phyloP scores from a whole-genome alignment of 2,797 vertebrate genomes.

The Dermochelys coriacea region DNA sequence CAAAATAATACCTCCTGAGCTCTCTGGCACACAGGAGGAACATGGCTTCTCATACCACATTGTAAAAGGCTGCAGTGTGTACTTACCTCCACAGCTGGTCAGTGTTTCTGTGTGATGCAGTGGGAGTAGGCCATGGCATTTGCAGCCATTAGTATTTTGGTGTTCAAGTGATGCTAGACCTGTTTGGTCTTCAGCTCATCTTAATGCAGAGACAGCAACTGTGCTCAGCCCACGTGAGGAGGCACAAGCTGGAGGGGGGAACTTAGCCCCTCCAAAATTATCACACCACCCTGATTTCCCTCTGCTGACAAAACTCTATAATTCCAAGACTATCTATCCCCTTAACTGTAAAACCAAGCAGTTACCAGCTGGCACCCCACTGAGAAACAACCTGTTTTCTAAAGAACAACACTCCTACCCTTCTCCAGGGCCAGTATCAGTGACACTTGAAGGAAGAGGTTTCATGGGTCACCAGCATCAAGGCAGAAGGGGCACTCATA shows the following conservation, averaged over 20 bases:
- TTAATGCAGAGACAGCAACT: background rate
- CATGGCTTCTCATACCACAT: background rate
- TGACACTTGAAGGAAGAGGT: background rate
- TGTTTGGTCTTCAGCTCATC: background rate
- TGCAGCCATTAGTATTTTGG: background rate
- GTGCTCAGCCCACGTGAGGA: background rate
- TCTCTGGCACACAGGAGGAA: background rate
- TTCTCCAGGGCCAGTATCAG: background rate
- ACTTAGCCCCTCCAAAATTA: background rate
- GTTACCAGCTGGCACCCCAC: constrained; percentile 1
- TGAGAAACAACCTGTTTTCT: background rate
- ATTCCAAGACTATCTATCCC: background rate
- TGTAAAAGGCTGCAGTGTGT: background rate
- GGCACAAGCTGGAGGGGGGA: background rate
- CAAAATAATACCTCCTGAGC: background rate
- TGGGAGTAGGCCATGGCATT: background rate
- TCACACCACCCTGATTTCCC: background rate
- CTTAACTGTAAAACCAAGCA: constrained; percentile 16
- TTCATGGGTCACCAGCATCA: background rate
- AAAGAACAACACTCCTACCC: background rate
- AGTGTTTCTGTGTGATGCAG: background rate
- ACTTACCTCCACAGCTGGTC: background rate
- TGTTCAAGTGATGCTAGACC: background rate
- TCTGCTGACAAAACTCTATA: background rate
- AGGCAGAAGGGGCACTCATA: background rate